Base-by-base conservation (phyloP, 1,140 invertebrate species). In the Atta colombica region DNA sequence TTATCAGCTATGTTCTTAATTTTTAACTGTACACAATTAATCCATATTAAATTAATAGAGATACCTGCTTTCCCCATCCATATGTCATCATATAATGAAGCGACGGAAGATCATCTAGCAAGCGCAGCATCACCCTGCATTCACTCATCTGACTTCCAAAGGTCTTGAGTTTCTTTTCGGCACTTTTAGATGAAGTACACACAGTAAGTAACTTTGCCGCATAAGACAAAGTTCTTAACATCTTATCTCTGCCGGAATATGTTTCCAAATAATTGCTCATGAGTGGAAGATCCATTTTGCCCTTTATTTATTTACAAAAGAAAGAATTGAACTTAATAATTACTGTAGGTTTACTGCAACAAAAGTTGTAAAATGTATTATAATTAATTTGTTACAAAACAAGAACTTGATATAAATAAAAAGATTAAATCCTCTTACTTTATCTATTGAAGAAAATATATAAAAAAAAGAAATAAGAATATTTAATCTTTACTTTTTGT, bases 41-140 rank as follows among this genome's bases (percentile, higher is more conserved):
- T 85, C 65, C 68, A 45, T 72, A 85, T 87, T 84, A 72, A 55
- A 49, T 82, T 21, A 68, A 80, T 77, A 88, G 75, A 93, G 85
- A 91, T 94, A 97, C 96, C 94, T 96, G 92, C 91, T 96, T 95
- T 2, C 96, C 97, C 87, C 96, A 95, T 28, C 96, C 96, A 94
- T 97, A 97, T 74, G 96, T 95, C 53, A 97, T 89, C 8, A 96
- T 96, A 88, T 96, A 96, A 90, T 96, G 95, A 78, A 98, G 93
- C 95, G 97, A 97, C 8, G 97, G 97, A 88, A 98, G 95, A 90
- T 98, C 97, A 95, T 98, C 97, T 71, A 98, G 96, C 55, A 98
- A 95, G 86, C 98, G 95, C 55, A 98, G 93, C 60, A 97, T 96
- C 3, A 97, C 96, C 89, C 98, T 94, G 78, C 97, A 97, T 10